Evolutionary conservation across 2,113 vertebrate genomes (phyloP).

Genomic region (Melanostigma gelatinosum): DNA sequence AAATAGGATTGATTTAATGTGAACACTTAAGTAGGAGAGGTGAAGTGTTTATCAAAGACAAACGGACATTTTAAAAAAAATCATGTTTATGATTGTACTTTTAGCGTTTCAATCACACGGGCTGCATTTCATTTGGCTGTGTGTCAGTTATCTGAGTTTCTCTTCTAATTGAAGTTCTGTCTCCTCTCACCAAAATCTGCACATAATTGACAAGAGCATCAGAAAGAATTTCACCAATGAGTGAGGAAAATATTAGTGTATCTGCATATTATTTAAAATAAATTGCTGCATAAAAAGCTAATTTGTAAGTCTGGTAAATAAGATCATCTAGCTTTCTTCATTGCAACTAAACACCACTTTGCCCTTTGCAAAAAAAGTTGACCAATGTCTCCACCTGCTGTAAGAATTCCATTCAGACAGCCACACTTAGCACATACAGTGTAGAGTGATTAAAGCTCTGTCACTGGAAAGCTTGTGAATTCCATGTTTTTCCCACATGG

Average conservation of each 20-base stretch:
- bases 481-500: background rate
- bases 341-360: background rate
- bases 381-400: slow-evolving; percentile 26
- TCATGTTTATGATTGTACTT: slow-evolving; percentile 44
- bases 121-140: slow-evolving; percentile 78
- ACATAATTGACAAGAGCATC: background rate
- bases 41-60: slow-evolving; percentile 72
- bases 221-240: background rate
- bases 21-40: slow-evolving; percentile 46
- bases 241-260: background rate
- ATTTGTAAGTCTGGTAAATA: background rate
- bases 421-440: background rate
- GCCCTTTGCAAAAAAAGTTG: background rate
- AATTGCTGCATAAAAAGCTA: background rate
- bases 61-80: slow-evolving; percentile 76
- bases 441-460: background rate
- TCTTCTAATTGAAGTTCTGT: slow-evolving; percentile 51
- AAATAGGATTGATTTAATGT: slow-evolving; percentile 37
- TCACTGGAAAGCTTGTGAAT: background rate
- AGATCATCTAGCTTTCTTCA: background rate
- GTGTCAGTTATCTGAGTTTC: slow-evolving; percentile 3
- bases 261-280: background rate
- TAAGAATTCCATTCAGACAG: background rate
- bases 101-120: slow-evolving; percentile 83
- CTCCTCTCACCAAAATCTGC: slow-evolving; percentile 87